Base-by-base conservation (phyloP, 2,797 vertebrate genomes). In the Molossus molossus region DNA sequence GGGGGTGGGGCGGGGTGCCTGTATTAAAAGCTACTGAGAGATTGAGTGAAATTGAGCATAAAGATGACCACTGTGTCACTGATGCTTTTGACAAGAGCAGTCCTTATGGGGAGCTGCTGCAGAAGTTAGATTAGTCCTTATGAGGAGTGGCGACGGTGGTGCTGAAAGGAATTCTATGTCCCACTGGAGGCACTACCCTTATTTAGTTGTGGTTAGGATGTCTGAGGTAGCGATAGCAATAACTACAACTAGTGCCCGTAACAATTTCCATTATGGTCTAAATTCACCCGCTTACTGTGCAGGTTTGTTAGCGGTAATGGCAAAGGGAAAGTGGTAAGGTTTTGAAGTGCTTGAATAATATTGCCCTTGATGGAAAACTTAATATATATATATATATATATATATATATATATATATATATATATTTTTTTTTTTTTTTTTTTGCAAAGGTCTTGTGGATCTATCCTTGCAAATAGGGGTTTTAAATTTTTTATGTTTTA, bases 401-500 rank as follows among this genome's bases (percentile, higher is more conserved):
- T 33, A 33, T 33, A 33, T 33, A 33, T 33, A 33, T 33, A 33
- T 33, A 33, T 33, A 33, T 33, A 33, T 33, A 33, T 33, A 33
- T 33, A 33, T 33, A 33, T 33, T 33, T n/a, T n/a, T n/a, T 40
- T 40, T 40, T 40, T 40, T 40, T 40, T 40, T 40, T 40, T 86
- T 91, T 75, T 48, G 17, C 27, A 87, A 18, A 45, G 70, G 73
- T 90, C 65, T 80, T 33, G 3, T 55, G 37, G 40, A 48, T 80
- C 37, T 55, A 5, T 60, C 13, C n/a, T 76, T 80, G 67, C 15
- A 75, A 23, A 21, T n/a, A 58, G 18, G 9, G 76, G 11, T 95
- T 79, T 90, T 40, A 60, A 91, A 64, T 87, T 87, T 80, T 58
- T 48, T 53, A 9, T 91, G 9, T 65, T 88, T 50, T 64, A 37